These are phyloP conservation scores for Druon quercuslanigerum DNA, from an alignment of 1,140 invertebrate genomes.

Conservation along the genomic window DNA sequence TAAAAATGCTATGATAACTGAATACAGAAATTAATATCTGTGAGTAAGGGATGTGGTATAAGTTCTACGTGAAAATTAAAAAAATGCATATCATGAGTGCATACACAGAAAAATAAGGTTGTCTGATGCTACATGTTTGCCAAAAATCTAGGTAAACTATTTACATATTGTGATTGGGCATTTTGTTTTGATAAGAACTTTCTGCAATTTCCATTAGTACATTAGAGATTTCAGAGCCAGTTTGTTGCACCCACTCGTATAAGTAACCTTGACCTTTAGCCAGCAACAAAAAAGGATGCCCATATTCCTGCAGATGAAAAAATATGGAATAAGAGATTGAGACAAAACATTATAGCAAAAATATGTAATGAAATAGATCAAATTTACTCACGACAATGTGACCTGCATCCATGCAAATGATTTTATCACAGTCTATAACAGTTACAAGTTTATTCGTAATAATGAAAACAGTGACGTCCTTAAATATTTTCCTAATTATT, in stretches of 20 bases:
- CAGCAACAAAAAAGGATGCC: conserved; percentile 79
- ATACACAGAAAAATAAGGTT: too few species aligned
- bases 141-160: too few species aligned
- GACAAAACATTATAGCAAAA: conserved; percentile 9
- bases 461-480: conserved; percentile 87
- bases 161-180: too few species aligned
- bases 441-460: conserved; percentile 91
- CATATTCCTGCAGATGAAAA: conserved; percentile 76
- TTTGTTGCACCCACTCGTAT: conserved; percentile 81
- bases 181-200: too few species aligned
- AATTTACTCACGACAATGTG: conserved; percentile 65
- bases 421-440: conserved; percentile 81
- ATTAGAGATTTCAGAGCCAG: conserved; percentile 77
- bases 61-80: too few species aligned
- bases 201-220: neutral
- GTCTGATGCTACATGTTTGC: too few species aligned
- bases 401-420: conserved; percentile 81
- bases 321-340: neutral
- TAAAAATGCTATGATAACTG: too few species aligned
- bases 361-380: neutral
- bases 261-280: conserved; percentile 76
- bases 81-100: too few species aligned
- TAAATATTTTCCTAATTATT: conserved; percentile 84
- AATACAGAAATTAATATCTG: too few species aligned
- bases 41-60: too few species aligned